Base-by-base conservation (phyloP, 2,888 invertebrate species). In the Acrocyrtus sp. region DNA sequence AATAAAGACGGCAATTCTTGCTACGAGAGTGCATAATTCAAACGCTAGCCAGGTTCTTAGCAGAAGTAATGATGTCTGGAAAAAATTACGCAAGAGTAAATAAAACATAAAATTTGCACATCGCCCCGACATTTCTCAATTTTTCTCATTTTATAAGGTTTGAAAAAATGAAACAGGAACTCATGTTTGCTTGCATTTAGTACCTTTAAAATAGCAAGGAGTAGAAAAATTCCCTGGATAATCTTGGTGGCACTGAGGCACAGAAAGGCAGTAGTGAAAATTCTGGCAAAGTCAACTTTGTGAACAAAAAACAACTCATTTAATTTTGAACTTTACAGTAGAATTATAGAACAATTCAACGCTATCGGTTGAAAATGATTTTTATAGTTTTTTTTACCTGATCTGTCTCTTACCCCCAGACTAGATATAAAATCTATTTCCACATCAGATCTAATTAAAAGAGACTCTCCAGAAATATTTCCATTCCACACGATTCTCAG, bases 381-480 rank as follows among this genome's bases (percentile, higher is more conserved):
- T 17, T 47, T 45, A 45, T 5, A n/a, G 8, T 29, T 27, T 24
- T 29, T 21, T 22, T 10, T 58, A 48, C 66, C 57, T 15, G 66
- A 50, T 0, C 50, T 66, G n/a, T 57, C 57, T 47, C 66, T 47
- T 21, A 66, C 66, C 5, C 66, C 66, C 24, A 66, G 50, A 27
- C 66, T 66, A 12, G 57, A 29, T 26, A 66, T 58, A 41, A 66
- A 66, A 17, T 66, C 66, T 41, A 57, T 57, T 15, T 57, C 39
- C 12, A 50, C 66, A 19, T 48, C 8, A 24, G 43, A 12, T 1
- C 57, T 12, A 4, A n/a, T 26, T 17, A 47, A 26, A n/a, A 66
- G 26, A 6, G 48, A 57, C 1, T 57, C 57, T 21, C 57, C 66
- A 3, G 48, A 17, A 19, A 57, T 66, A 15, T 26, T 27, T 8